Conservation (phyloP, 2,797 vertebrate genomes). For the Parotocinclus haroldoi region DNA sequence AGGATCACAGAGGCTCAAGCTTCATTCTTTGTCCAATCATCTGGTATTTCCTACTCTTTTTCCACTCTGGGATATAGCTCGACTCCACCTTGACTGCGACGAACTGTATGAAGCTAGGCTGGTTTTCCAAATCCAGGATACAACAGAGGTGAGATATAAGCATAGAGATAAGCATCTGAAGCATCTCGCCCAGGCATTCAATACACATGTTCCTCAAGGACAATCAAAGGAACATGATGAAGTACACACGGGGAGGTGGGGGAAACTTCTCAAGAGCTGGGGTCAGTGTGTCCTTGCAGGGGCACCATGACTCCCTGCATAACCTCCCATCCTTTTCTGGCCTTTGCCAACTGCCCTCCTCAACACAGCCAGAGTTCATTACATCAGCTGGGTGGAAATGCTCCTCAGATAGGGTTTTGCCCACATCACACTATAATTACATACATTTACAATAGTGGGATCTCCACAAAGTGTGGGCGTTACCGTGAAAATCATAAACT, state of each 20-base stretch:
- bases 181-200: constrained; percentile 15
- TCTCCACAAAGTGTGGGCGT: background rate
- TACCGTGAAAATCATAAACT: background rate
- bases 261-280: constrained; percentile 22
- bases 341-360: constrained; percentile 25
- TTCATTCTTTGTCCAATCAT: background rate
- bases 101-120: background rate
- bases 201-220: constrained; percentile 17
- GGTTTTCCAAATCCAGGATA: constrained; percentile 12
- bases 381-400: constrained; percentile 29
- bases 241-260: constrained; percentile 30
- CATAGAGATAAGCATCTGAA: background rate
- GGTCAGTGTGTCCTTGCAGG: constrained; percentile 44
- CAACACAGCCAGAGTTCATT: constrained; percentile 29
- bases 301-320: constrained; percentile 58
- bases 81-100: too few species aligned
- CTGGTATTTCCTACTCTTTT: background rate
- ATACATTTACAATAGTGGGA: constrained; percentile 5
- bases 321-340: constrained; percentile 35
- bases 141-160: constrained; percentile 38
- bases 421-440: constrained; percentile 23
- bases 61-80: too few species aligned
- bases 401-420: constrained; percentile 17
- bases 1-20: constrained; percentile 57
- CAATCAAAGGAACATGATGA: constrained; percentile 36